phyloP scores from a whole-genome alignment of 1,140 invertebrate species.

The Nephila pilipes region DNA sequence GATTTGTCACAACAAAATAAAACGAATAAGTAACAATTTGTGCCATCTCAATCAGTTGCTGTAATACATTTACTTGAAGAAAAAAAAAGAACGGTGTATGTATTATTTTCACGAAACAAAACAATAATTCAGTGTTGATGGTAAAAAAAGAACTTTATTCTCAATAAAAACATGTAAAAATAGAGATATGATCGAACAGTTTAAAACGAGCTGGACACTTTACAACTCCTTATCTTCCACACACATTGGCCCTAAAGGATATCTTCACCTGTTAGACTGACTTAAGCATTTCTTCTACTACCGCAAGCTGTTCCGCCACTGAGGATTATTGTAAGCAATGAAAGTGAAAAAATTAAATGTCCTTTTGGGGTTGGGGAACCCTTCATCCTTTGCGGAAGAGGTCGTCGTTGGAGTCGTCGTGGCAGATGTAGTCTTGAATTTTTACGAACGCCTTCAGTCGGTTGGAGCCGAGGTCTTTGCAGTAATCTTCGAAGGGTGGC shows the following conservation, averaged over 20 bases:
- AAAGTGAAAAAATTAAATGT: background rate
- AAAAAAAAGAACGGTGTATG: no score
- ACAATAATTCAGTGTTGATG: no score
- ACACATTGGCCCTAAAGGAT: background rate
- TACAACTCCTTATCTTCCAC: background rate
- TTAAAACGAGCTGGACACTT: background rate
- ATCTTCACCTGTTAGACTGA: background rate
- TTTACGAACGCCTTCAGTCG: constrained; percentile 64
- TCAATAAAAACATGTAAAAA: constrained; percentile 38
- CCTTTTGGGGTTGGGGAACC: background rate
- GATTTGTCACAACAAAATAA: no score
- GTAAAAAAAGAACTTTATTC: background rate
- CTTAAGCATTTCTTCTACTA: background rate
- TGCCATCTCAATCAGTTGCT: no score
- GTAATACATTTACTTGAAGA: no score
- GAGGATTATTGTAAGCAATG: background rate
- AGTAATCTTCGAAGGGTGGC: constrained; percentile 64
- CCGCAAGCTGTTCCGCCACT: constrained; percentile 16
- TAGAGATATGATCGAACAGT: background rate
- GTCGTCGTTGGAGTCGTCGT: constrained; percentile 73
- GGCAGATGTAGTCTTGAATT: constrained; percentile 71
- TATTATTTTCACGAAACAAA: no score
- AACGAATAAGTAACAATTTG: no score
- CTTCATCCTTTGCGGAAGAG: constrained; percentile 73
- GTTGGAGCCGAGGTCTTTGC: constrained; percentile 42